Evolutionary conservation across 2,797 vertebrate species (phyloP).

Genomic region (Gallinago stenura): DNA sequence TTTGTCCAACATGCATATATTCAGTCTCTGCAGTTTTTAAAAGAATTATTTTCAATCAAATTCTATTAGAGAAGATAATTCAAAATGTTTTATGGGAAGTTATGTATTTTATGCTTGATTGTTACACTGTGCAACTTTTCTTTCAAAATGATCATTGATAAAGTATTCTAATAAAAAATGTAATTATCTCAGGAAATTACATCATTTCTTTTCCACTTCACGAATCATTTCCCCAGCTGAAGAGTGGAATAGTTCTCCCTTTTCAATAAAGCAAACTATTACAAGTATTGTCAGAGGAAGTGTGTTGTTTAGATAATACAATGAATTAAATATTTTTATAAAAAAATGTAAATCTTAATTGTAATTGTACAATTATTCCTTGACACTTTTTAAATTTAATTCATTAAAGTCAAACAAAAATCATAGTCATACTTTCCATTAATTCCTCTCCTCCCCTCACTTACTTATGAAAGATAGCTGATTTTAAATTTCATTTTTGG

Average conservation of each 20-base stretch:
- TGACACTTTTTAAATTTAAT: conserved; percentile 22
- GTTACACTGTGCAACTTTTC: background rate
- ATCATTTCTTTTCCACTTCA: conserved; percentile 39
- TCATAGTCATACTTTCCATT: background rate
- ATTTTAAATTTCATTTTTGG: conserved; percentile 35
- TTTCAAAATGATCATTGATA: conserved; percentile 35
- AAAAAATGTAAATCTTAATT: background rate
- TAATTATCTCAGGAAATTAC: conserved; percentile 51
- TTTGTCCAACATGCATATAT: background rate
- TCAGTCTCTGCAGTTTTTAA: background rate
- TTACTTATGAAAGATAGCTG: background rate
- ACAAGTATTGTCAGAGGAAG: conserved; percentile 9
- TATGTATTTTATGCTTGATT: conserved; percentile 12
- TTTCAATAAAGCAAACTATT: conserved; percentile 36
- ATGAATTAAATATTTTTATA: background rate
- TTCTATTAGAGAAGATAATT: background rate
- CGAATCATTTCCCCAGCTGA: background rate
- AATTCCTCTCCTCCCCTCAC: background rate
- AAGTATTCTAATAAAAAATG: conserved; percentile 34
- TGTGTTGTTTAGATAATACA: background rate
- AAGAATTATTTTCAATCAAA: background rate
- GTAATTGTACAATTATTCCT: background rate
- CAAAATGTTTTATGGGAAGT: background rate
- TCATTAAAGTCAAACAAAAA: background rate
- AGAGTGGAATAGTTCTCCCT: background rate